Evolutionary conservation across 2,113 vertebrate genomes (phyloP), one percentile per base, ranked within the genome.

Genomic region (Centropristis striata): DNA sequence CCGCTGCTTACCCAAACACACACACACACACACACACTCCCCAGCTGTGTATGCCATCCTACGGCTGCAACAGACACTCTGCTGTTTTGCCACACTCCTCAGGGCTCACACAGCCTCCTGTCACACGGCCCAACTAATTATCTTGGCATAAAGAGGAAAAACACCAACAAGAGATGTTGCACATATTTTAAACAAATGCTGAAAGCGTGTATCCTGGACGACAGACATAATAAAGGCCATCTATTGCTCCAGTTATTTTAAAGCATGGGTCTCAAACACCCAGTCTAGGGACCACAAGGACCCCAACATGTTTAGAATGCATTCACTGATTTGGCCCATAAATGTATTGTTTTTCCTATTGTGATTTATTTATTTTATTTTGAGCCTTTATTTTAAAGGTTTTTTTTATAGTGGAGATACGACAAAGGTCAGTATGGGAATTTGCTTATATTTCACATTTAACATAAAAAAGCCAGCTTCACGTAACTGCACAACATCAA

Each of bases 51-150:
- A 39, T 18, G 50, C 50, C 67, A 67, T 76, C 64, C 63, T 47
- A 65, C 66, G n/a, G 61, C 71, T 78, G 66, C 81, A 88, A 84
- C 86, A 89, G 69, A 86, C 84, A 79, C 75, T 6, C 47, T 4
- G 75, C 75, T 88, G 86, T 87, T 86, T 70, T 71, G 66, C 71
- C 21, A 49, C 83, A 58, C 75, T 78, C 75, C 88, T 69, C 85
- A 8, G 77, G 87, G 71, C 74, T 15, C 44, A 60, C 81, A 12
- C 73, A 46, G 57, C 76, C 71, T 78, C 65, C 66, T 81, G 80
- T 89, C 86, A 88, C 65, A 32, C 57, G 46, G 84, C 68, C 61
- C 39, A 41, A 50, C 72, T 83, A 91, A 92, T 93, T 86, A 86
- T 83, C 51, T 84, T 88, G 87, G 84, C 88, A 55, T 83, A 41